Percentiles rank a stretch among this genome's conserved stretches.
These are phyloP conservation scores for Orthonychiurus folsomi DNA, from an alignment of 2,888 invertebrate species.

Conservation along the genomic window DNA sequence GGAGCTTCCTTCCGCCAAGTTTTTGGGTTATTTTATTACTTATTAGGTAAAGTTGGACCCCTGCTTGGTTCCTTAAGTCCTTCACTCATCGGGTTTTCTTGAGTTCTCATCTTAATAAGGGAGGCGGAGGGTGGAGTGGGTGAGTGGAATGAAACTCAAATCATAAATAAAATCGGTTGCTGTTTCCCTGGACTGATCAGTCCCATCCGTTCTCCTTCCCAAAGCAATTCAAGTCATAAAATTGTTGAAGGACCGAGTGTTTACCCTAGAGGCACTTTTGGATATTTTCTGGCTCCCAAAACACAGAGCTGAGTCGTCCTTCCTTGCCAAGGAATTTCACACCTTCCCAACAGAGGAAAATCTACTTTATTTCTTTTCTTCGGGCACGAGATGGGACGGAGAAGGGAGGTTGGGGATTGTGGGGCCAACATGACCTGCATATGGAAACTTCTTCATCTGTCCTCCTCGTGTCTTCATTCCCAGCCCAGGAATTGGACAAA, in stretches of 20 bases:
- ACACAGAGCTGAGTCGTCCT: background rate
- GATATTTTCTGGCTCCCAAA: constrained; percentile 8
- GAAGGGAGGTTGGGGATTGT: too few species aligned
- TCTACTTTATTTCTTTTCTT: constrained; percentile 7
- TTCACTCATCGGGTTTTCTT: too few species aligned
- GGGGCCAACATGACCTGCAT: too few species aligned
- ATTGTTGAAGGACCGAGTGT: constrained; percentile 18
- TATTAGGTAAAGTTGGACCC: background rate
- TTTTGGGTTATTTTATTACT: background rate
- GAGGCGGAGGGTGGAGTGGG: background rate
- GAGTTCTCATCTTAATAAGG: background rate
- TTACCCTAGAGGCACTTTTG: constrained; percentile 15
- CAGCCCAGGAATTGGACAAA: too few species aligned
- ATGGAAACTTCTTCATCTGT: too few species aligned
- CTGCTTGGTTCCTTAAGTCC: background rate
- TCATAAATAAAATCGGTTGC: constrained; percentile 17
- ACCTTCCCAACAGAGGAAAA: constrained; percentile 18
- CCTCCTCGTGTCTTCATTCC: too few species aligned
- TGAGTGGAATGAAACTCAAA: constrained; percentile 12
- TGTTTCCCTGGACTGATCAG: constrained; percentile 14
- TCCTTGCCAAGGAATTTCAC: constrained; percentile 23
- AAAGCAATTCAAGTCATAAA: constrained; percentile 33
- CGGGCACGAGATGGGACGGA: background rate
- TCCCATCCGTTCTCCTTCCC: constrained; percentile 17
- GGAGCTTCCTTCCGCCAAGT: constrained; percentile 1